These are phyloP conservation scores for Oryzias javanicus DNA, from an alignment of 2,113 vertebrate genomes.

Conservation along the genomic window DNA sequence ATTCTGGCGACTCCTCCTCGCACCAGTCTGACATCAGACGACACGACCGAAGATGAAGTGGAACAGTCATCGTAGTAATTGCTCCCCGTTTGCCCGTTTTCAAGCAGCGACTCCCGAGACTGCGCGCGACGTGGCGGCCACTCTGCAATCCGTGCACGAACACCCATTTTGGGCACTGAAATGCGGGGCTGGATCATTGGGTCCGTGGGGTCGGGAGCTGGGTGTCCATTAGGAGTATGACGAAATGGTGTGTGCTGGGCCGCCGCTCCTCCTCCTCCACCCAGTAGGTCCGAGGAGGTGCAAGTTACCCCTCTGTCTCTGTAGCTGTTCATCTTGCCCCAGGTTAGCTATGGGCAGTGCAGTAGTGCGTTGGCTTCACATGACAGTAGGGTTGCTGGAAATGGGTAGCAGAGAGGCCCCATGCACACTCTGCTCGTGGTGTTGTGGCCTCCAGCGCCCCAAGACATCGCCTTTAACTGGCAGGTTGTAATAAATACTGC, in stretches of 20 bases:
- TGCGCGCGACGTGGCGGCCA: conserved; percentile 88
- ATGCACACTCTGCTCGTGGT: conserved; percentile 47
- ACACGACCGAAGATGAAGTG: conserved; percentile 42
- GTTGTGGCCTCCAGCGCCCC: conserved; percentile 56
- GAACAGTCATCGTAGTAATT: conserved; percentile 61
- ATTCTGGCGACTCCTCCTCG: conserved; percentile 69
- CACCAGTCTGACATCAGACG: conserved; percentile 51
- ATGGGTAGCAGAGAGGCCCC: conserved; percentile 60
- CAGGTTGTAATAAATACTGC: conserved; percentile 26
- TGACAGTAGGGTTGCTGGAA: conserved; percentile 55
- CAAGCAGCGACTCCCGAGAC: conserved; percentile 76
- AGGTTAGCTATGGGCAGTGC: conserved; percentile 63
- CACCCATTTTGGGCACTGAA: conserved; percentile 91
- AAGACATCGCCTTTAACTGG: conserved; percentile 66
- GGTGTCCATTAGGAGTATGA: conserved; percentile 76
- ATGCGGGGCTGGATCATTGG: conserved; percentile 56
- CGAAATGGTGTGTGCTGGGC: conserved; percentile 64
- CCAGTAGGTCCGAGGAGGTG: conserved; percentile 79
- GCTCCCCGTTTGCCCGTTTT: conserved; percentile 63
- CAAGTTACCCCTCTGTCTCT: conserved; percentile 82
- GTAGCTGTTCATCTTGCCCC: conserved; percentile 85
- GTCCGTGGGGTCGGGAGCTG: conserved; percentile 58
- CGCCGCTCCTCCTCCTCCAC: conserved; percentile 58
- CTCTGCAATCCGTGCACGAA: conserved; percentile 87
- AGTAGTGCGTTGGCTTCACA: conserved; percentile 70